Conservation (phyloP, 2,113 vertebrate genomes). For the Cnemophilus loriae region DNA sequence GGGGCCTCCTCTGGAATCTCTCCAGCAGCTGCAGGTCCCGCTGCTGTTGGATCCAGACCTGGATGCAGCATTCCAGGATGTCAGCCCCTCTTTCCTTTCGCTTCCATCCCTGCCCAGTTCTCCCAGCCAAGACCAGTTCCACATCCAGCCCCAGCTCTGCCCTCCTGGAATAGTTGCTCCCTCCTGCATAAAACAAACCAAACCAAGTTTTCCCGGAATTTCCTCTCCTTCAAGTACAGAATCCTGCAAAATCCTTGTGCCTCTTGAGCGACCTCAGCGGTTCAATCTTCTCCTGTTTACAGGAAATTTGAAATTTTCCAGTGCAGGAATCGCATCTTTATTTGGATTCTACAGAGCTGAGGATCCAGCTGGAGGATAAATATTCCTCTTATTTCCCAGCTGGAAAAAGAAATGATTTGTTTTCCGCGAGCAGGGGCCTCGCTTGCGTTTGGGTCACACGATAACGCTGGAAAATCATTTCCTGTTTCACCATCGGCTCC, state of each 20-base stretch:
- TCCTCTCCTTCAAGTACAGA: neutral
- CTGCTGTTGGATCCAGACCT: neutral
- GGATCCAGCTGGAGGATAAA: neutral
- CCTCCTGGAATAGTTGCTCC: neutral
- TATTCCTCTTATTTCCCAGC: neutral
- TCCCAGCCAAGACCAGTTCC: neutral
- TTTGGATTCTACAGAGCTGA: neutral
- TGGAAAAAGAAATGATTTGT: neutral
- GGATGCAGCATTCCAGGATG: neutral
- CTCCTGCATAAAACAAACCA: neutral
- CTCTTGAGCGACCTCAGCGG: rapidly evolving
- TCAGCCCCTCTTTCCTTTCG: neutral
- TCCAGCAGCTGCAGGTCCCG: neutral
- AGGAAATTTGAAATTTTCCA: neutral
- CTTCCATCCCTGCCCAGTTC: neutral
- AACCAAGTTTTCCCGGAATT: neutral
- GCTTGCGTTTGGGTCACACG: neutral
- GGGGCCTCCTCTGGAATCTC: rapidly evolving
- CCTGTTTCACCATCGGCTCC: neutral
- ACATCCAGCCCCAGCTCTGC: neutral
- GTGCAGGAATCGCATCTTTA: neutral
- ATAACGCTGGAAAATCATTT: neutral
- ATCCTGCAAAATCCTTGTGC: neutral
- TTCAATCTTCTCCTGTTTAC: neutral
- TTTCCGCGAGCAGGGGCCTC: neutral